phyloP scores from a whole-genome alignment of 2,888 invertebrate genomes.

The Stenurella melanura region DNA sequence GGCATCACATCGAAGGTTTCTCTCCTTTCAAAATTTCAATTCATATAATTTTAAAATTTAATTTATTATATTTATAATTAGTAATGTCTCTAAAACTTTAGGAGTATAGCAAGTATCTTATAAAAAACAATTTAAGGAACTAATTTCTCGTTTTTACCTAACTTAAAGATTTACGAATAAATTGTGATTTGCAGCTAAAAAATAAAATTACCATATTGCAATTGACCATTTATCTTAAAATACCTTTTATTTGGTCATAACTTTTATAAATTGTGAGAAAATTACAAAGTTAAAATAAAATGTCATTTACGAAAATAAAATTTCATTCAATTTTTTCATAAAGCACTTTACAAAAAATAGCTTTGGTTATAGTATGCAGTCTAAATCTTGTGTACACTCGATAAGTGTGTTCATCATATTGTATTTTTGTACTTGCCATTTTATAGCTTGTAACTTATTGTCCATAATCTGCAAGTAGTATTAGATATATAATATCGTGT shows the following conservation, averaged over 20 bases:
- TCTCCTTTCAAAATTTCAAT: too few relatives aligned
- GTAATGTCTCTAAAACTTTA: slow-evolving; percentile 8
- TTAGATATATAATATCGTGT: background rate
- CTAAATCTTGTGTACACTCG: too few relatives aligned
- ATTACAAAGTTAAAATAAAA: too few relatives aligned
- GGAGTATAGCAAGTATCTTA: slow-evolving; percentile 19
- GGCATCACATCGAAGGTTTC: too few relatives aligned
- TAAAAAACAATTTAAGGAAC: background rate
- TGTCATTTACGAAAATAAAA: too few relatives aligned
- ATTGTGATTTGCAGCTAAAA: slow-evolving; percentile 14
- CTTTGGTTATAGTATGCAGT: too few relatives aligned
- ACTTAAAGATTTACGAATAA: background rate
- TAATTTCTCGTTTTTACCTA: slow-evolving; percentile 9
- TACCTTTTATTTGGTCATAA: background rate
- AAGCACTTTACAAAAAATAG: too few relatives aligned
- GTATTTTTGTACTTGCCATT: too few relatives aligned
- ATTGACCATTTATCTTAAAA: background rate
- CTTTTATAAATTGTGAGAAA: background rate
- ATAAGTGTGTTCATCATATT: too few relatives aligned
- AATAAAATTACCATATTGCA: slow-evolving; percentile 4
- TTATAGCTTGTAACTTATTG: background rate
- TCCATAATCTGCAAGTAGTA: background rate
- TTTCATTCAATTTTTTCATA: too few relatives aligned
- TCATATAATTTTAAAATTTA: too few relatives aligned
- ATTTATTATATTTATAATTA: background rate